These are phyloP conservation scores for Ptychadena robeensis DNA, from an alignment of 2,797 vertebrate species.

Conservation along the genomic window DNA sequence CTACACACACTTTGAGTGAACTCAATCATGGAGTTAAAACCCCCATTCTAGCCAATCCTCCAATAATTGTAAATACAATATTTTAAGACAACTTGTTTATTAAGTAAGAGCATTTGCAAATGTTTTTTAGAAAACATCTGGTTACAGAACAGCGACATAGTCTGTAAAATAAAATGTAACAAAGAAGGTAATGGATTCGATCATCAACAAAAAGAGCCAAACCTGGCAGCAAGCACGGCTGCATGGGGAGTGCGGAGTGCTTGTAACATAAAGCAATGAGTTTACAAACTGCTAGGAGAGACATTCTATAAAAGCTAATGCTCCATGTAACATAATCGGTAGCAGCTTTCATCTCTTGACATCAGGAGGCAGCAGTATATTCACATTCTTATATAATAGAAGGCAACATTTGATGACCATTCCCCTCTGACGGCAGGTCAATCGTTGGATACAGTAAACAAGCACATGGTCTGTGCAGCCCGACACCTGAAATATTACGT, in stretches of 20 bases:
- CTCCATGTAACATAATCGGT: background rate
- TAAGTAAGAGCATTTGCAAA: background rate
- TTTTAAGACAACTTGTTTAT: conserved; percentile 5
- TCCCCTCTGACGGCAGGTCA: background rate
- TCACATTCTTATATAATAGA: conserved; percentile 15
- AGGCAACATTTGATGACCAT: conserved; percentile 5
- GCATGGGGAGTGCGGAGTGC: background rate
- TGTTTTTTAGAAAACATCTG: conserved; percentile 1
- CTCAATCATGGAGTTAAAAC: too few species aligned
- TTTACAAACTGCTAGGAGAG: too few species aligned
- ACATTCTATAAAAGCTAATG: background rate
- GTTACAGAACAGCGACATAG: background rate
- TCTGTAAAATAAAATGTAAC: conserved; percentile 3
- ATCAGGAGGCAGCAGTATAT: background rate
- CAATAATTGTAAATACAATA: too few species aligned
- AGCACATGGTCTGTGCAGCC: background rate
- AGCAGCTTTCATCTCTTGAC: background rate
- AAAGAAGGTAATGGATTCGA: background rate
- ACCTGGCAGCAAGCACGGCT: background rate
- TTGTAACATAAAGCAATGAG: background rate
- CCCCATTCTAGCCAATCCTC: too few species aligned
- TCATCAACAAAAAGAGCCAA: background rate
- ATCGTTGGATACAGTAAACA: background rate
- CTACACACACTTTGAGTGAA: too few species aligned
- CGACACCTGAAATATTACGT: background rate